These are phyloP conservation scores for Phaethon lepturus DNA, from an alignment of 2,113 vertebrate genomes.

Conservation along the genomic window DNA sequence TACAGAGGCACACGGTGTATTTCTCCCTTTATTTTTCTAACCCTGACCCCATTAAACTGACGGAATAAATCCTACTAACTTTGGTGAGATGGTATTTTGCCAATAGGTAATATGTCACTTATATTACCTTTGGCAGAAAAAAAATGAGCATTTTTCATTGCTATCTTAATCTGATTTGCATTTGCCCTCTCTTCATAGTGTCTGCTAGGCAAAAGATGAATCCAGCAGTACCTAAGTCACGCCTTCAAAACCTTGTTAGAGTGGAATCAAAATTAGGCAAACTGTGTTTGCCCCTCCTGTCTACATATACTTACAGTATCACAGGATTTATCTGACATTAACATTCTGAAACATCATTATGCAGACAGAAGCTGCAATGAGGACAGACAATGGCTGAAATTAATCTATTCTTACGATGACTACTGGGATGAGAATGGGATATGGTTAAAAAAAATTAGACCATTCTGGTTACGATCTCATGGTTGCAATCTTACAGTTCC, in stretches of 20 bases:
- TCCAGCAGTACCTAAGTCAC: background rate
- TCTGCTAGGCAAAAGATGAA: background rate
- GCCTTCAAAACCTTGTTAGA: background rate
- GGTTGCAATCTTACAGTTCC: conserved; percentile 1
- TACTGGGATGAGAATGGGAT: conserved; percentile 30
- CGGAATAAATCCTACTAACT: background rate
- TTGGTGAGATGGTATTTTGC: background rate
- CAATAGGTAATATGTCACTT: background rate
- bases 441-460: conserved; percentile 20
- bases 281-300: background rate
- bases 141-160: background rate
- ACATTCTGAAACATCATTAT: background rate
- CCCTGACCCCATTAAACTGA: background rate
- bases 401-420: conserved; percentile 34
- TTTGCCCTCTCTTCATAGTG: background rate
- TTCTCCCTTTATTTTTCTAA: background rate
- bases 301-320: background rate
- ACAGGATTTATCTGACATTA: background rate
- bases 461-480: conserved; percentile 3
- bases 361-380: conserved; percentile 17
- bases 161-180: background rate
- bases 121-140: background rate
- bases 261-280: background rate
- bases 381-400: conserved; percentile 11
- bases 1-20: background rate